phyloP scores from a whole-genome alignment of 2,113 vertebrate species.

The Sebastes schlegelii region DNA sequence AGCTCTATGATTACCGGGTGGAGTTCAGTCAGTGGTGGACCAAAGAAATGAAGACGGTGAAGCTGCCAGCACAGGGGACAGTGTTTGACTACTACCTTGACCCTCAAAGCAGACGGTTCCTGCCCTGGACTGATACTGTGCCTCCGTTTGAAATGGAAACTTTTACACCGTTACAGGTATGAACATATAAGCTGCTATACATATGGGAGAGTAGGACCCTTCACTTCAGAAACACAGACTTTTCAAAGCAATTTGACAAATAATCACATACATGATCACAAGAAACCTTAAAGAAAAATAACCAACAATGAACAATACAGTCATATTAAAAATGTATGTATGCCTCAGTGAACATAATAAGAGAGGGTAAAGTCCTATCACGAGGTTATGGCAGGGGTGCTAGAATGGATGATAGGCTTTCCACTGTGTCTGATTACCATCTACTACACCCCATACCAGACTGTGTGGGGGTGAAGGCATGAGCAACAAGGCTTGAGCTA shows the following conservation, averaged over 20 bases:
- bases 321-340: slow-evolving; percentile 75
- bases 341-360: slow-evolving; percentile 80
- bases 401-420: slow-evolving; percentile 76
- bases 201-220: neutral
- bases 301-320: slow-evolving; percentile 74
- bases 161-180: slow-evolving; percentile 78
- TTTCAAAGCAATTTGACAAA: slow-evolving; percentile 53
- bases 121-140: slow-evolving; percentile 80
- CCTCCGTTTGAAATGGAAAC: slow-evolving; percentile 80
- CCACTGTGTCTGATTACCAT: slow-evolving; percentile 82
- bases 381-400: slow-evolving; percentile 79
- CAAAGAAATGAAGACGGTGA: slow-evolving; percentile 88
- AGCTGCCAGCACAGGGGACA: slow-evolving; percentile 84
- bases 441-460: slow-evolving; percentile 75
- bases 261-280: slow-evolving; percentile 47
- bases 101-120: slow-evolving; percentile 84
- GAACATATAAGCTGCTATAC: neutral
- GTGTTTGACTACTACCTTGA: slow-evolving; percentile 91
- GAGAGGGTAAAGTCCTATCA: slow-evolving; percentile 76
- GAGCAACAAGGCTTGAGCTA: slow-evolving; percentile 78
- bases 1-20: slow-evolving; percentile 86
- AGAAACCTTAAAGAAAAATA: slow-evolving; percentile 66
- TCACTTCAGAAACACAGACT: slow-evolving; percentile 38
- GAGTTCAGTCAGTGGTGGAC: slow-evolving; percentile 89
- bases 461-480: slow-evolving; percentile 80